Evolutionary conservation across 2,113 vertebrate genomes (phyloP).

Genomic region (Coracopsis vasa): DNA sequence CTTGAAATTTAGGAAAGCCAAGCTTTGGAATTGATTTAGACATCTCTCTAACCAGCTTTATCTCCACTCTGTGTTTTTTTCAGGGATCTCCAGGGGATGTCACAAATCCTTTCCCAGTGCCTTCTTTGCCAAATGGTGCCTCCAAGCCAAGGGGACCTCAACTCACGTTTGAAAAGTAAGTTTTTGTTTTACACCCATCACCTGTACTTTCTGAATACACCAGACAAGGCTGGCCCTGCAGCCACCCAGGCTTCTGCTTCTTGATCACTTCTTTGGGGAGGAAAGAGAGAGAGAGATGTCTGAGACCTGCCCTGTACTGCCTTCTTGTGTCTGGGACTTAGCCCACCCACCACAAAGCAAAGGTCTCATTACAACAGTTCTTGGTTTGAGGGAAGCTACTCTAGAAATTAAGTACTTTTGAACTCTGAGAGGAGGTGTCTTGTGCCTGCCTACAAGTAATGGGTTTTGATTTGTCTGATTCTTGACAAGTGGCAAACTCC

Average conservation of each 20-base stretch:
- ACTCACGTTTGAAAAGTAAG: constrained; percentile 78
- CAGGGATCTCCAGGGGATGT: constrained; percentile 75
- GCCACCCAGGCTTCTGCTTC: background rate
- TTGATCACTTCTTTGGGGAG: background rate
- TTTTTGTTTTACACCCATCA: background rate
- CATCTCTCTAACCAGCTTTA: background rate
- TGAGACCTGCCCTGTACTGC: background rate
- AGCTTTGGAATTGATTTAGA: background rate
- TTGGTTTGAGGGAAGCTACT: background rate
- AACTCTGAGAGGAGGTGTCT: background rate
- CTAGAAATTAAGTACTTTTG: background rate
- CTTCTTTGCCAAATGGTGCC: constrained; percentile 76
- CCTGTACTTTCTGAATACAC: background rate
- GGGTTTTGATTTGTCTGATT: background rate
- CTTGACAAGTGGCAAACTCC: background rate
- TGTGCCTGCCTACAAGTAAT: background rate
- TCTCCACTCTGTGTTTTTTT: background rate
- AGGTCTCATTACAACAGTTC: background rate
- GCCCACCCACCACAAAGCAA: background rate
- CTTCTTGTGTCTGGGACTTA: background rate
- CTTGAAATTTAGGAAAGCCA: background rate
- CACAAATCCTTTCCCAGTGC: constrained; percentile 67
- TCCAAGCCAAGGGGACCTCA: constrained; percentile 75
- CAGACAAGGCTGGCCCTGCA: background rate
- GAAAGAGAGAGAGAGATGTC: background rate